Evolutionary conservation across 2,888 invertebrate genomes (phyloP).

Genomic region (Cerastis rubricosa): DNA sequence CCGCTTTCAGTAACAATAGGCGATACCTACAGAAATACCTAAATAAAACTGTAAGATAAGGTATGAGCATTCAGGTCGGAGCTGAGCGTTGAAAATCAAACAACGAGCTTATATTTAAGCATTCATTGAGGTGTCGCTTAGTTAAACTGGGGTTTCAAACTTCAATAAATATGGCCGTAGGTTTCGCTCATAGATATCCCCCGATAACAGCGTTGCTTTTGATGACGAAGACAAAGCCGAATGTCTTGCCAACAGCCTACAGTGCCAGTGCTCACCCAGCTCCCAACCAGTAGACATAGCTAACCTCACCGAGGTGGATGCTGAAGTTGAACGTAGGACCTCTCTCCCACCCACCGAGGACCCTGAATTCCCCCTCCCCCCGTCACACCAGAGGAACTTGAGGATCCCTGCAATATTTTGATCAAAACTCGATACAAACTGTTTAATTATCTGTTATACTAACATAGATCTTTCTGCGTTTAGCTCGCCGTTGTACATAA

Average conservation of each 20-base stretch:
- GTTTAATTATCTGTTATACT: not conserved
- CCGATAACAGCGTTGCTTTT: no score
- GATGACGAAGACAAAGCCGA: no score
- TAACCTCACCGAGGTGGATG: no score
- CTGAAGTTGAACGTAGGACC: no score
- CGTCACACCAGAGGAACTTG: no score
- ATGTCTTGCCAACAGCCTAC: no score
- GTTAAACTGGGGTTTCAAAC: not conserved
- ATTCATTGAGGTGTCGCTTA: not conserved
- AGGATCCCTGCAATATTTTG: no score
- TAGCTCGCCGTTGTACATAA: no score
- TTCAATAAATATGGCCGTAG: not conserved
- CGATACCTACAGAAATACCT: not conserved
- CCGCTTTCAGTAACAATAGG: not conserved
- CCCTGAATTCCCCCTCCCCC: no score
- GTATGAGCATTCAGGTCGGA: not conserved
- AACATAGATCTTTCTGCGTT: not conserved
- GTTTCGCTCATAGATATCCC: not conserved
- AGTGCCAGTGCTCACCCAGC: no score
- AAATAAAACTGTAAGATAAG: not conserved
- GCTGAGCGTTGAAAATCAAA: not conserved
- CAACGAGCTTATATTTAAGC: not conserved
- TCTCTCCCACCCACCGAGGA: no score
- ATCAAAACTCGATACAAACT: not conserved
- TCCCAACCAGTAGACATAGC: no score